Evolutionary conservation across 2,797 vertebrate species (phyloP).

Genomic region (Bovichtus variegatus): DNA sequence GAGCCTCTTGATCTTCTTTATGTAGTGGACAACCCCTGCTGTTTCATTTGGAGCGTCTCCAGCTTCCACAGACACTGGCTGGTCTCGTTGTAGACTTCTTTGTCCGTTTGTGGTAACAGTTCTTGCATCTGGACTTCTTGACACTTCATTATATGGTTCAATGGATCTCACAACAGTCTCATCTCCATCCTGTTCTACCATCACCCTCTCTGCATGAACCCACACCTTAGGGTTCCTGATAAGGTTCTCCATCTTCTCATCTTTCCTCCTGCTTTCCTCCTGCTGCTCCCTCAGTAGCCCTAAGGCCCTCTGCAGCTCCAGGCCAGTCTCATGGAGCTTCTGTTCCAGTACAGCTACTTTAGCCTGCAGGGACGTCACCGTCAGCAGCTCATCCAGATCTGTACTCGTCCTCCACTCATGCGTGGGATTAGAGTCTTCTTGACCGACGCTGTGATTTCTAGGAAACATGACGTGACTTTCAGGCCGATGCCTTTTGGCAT

Average conservation of each 20-base stretch:
- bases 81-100: slow-evolving; percentile 23
- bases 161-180: slow-evolving; percentile 41
- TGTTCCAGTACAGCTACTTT: slow-evolving; percentile 88
- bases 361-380: slow-evolving; percentile 82
- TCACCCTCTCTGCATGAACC: slow-evolving; percentile 73
- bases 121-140: slow-evolving; percentile 8
- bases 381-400: slow-evolving; percentile 73
- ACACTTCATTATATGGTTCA: slow-evolving; percentile 12
- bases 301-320: slow-evolving; percentile 85
- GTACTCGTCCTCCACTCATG: slow-evolving; percentile 79
- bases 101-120: slow-evolving; percentile 35
- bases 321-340: slow-evolving; percentile 85
- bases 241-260: slow-evolving; percentile 86
- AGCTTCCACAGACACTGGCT: not conserved
- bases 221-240: slow-evolving; percentile 71
- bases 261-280: slow-evolving; percentile 85
- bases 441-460: slow-evolving; percentile 30
- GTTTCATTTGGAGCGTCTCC: slow-evolving; percentile 25
- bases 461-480: slow-evolving; percentile 54
- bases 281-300: slow-evolving; percentile 85
- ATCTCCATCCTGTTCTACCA: slow-evolving; percentile 48
- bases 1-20: slow-evolving; percentile 91
- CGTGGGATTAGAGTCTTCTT: slow-evolving; percentile 49
- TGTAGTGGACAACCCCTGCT: slow-evolving; percentile 84
- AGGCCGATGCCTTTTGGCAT: slow-evolving; percentile 57